Base-by-base conservation (phyloP, 2,888 invertebrate species). In the Parascotia fuliginaria region DNA sequence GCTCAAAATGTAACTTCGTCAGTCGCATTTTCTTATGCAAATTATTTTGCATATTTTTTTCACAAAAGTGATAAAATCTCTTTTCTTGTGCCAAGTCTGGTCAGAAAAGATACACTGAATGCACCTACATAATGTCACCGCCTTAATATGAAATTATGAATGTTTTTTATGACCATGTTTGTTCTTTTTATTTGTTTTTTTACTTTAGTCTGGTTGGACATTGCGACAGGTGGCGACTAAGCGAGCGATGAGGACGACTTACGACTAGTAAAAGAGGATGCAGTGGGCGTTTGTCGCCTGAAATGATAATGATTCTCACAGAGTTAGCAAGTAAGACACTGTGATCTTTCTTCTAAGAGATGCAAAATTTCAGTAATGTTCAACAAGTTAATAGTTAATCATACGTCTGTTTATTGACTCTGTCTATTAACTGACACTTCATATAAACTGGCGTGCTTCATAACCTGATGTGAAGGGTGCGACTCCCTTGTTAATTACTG, bases 11-110 rank as follows among this genome's bases (percentile, higher is more conserved):
- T 57, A 34, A 70, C 64, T 68, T 65, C 55, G 60, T 63, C 64
- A 60, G 57, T 66, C 64, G 58, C 55, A 52, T 67, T 70, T 69
- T 70, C 63, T 66, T 73, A 71, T 75, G 75, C 64, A 70, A 73
- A 73, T 72, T 65, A 42, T 63, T 65, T 69, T 67, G 61, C 56
- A 64, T 65, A 67, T 70, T 73, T 65, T 64, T 24, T 7, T 56
- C 38, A 15, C 9, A 16, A 43, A 41, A 32, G 12, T 41, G 24
- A 38, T 71, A 65, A 65, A 61, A 59, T 55, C 50, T 34, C 27
- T 47, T 51, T 47, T 28, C 42, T 46, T 50, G 50, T 67, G 72
- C 70, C 72, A 73, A 70, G 53, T 65, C 55, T 60, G 44, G 59
- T 49, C 60, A 41, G 24, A 51, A 49, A 50, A 32, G 50, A 51